A percentile compares a stretch with the other conserved stretches of the same genome.
Evolutionary conservation across 2,888 invertebrate species (phyloP).

Genomic region (Nomada fabriciana): DNA sequence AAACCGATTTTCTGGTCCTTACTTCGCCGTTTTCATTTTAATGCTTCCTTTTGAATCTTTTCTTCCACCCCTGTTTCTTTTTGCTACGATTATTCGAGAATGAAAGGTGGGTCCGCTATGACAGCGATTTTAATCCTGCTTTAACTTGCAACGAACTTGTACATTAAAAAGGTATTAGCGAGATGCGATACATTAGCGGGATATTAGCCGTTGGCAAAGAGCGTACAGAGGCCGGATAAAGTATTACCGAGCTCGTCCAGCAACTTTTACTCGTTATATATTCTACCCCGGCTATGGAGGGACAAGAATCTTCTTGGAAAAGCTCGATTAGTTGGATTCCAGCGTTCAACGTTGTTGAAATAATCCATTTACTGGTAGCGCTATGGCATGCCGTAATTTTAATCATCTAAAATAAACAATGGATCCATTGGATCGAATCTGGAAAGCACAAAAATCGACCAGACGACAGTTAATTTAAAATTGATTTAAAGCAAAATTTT

Average conservation of each 20-base stretch:
- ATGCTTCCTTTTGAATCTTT: not conserved
- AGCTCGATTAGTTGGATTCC: constrained; percentile 31
- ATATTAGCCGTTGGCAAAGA: constrained; percentile 51
- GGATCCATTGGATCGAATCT: no score
- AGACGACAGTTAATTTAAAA: not conserved
- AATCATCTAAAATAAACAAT: not conserved
- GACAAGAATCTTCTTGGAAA: constrained; percentile 29
- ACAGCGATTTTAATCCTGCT: constrained; percentile 44
- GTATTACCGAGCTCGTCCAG: constrained; percentile 20
- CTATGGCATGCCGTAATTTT: not conserved
- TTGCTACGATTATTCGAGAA: constrained; percentile 8
- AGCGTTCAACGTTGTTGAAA: not conserved
- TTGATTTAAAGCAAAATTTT: not conserved
- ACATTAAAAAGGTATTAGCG: constrained; percentile 58
- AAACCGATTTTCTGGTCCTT: not conserved
- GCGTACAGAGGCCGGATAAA: constrained; percentile 34
- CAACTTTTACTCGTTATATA: constrained; percentile 43
- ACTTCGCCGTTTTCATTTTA: not conserved
- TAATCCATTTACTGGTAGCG: constrained; percentile 14
- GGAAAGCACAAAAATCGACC: not conserved
- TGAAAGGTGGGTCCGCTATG: not conserved
- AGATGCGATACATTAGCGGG: constrained; percentile 48
- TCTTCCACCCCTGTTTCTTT: not conserved
- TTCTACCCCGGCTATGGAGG: not conserved
- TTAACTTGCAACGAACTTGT: constrained; percentile 39